Evolutionary conservation across 2,888 invertebrate species (phyloP).

Genomic region (Sphaerophoria taeniata): DNA sequence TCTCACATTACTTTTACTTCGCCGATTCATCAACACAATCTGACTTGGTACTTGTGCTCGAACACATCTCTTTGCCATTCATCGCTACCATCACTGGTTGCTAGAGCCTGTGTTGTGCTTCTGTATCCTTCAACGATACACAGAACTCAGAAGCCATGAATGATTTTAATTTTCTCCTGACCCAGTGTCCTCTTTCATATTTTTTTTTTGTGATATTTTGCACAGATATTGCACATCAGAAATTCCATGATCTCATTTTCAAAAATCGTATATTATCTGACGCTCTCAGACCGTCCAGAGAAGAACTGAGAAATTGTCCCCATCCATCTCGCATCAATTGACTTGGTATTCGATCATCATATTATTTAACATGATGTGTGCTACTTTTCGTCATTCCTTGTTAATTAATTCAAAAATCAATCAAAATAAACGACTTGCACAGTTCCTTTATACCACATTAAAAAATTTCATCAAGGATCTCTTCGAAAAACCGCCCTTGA

Average conservation of each 20-base stretch:
- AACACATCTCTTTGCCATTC: not conserved
- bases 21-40: not conserved
- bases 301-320: constrained; percentile 1
- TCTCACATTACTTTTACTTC: constrained; percentile 6
- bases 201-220: not conserved
- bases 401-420: constrained; percentile 57
- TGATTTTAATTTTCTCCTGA: constrained; percentile 23
- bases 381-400: not conserved
- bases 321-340: not conserved
- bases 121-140: not conserved
- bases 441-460: constrained; percentile 26
- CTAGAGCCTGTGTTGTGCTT: not conserved
- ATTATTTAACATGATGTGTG: not conserved
- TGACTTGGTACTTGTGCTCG: not conserved
- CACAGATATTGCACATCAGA: not conserved
- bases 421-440: constrained; percentile 62
- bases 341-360: constrained; percentile 3
- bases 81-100: not conserved
- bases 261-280: not conserved
- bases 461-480: constrained; percentile 23
- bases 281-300: not conserved
- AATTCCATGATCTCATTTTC: constrained; percentile 20
- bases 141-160: constrained; percentile 1
- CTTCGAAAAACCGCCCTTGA: not conserved
- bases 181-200: constrained; percentile 19